phyloP scores from a whole-genome alignment of 2,888 invertebrate genomes.

The Nasonia oneida region DNA sequence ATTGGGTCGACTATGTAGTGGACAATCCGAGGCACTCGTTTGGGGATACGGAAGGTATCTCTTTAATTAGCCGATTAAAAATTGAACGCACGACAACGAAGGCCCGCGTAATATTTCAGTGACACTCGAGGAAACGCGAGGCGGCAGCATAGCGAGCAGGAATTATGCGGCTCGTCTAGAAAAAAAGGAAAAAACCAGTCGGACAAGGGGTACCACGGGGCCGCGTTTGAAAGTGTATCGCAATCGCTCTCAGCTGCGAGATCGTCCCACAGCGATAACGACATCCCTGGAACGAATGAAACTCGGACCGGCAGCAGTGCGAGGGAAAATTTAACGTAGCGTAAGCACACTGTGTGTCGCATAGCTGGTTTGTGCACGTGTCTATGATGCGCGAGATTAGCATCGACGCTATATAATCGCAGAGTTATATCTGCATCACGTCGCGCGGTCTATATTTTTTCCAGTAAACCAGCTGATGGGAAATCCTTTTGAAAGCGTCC shows the following conservation, averaged over 20 bases:
- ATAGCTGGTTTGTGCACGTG: background rate
- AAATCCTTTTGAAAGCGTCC: slow-evolving; percentile 9
- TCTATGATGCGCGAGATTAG: slow-evolving; percentile 4
- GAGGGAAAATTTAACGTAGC: background rate
- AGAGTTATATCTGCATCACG: background rate
- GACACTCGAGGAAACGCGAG: background rate
- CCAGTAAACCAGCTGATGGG: background rate
- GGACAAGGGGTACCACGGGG: background rate
- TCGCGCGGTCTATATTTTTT: background rate
- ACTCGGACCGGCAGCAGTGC: background rate
- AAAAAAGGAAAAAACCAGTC: background rate
- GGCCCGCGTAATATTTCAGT: background rate
- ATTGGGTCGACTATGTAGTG: background rate
- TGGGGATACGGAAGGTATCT: too few species aligned
- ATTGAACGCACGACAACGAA: background rate
- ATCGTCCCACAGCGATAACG: slow-evolving; percentile 14
- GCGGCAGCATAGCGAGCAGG: background rate
- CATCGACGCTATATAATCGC: background rate
- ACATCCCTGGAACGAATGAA: background rate
- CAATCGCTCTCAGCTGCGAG: background rate
- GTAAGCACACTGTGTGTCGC: background rate
- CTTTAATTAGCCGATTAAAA: background rate
- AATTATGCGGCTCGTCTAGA: background rate
- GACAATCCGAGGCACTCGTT: background rate
- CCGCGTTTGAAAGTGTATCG: background rate